Base-by-base conservation (phyloP, 2,797 vertebrate species). In the Xerus rutilus region DNA sequence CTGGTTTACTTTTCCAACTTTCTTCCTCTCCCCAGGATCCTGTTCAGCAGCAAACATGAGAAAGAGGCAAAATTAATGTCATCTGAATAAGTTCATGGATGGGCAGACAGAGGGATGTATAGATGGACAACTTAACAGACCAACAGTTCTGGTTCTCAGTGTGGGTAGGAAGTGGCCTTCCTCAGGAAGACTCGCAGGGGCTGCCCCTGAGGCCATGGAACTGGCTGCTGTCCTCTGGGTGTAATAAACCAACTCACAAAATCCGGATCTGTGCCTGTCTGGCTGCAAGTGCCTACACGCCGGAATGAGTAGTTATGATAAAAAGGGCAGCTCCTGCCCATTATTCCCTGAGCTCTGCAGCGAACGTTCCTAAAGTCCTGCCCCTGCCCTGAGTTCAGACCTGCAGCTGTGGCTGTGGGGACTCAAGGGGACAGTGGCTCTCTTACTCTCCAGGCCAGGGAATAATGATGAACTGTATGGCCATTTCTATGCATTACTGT, bases 11-110 rank as follows among this genome's bases (percentile, higher is more conserved):
- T 49, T 92, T 82, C 72, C 45, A 59, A 88, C 39, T 39, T 73
- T 92, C 88, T 72, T 21, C 39, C 28, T 76, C 28, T 39, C 28
- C 20, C 32, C 20, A 25, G 57, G 39, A 54, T 74, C 32, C 91
- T 85, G 11, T 76, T 92, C n/a, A 47, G 43, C 52, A 93, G 69
- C 43, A 86, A 81, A 54, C 1, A 70, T 45, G 28, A 18, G 25
- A 65, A 35, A 81, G 43, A 91, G 62, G 39, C 11, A 69, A 57
- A 93, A 65, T 91, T 59, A 91, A 74, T 52, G 57, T 82, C 43
- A 18, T 39, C 20, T 69, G 52, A 45, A 45, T 67, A 70, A 52
- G 30, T 82, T 18, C 47, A 20, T 54, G 52, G 18, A 76, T 17
- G 8, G 21, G n/a, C 21, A 6, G 35, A 47, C 6, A 23, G 65